phyloP scores from a whole-genome alignment of 2,888 invertebrate species.

The Xylota sylvarum region DNA sequence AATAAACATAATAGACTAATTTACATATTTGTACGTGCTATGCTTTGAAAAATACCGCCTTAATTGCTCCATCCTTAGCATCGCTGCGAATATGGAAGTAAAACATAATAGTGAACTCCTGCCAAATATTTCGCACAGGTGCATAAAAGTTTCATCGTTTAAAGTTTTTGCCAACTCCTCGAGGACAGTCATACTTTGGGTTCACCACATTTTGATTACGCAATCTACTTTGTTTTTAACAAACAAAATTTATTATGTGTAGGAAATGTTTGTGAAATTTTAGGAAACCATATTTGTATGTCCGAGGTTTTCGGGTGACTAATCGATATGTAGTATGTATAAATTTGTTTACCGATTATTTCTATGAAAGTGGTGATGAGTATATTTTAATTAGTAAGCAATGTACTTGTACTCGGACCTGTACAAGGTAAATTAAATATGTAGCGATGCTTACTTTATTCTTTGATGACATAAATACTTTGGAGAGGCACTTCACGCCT shows the following conservation, averaged over 20 bases:
- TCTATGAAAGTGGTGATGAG: background rate
- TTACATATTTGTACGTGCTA: too few relatives aligned
- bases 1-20: too few relatives aligned
- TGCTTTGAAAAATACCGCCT: background rate
- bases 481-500: background rate
- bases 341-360: background rate
- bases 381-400: background rate
- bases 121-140: background rate
- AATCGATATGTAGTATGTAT: background rate
- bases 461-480: background rate
- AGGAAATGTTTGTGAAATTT: constrained; percentile 12
- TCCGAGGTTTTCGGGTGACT: background rate
- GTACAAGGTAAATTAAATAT: background rate
- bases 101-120: too few relatives aligned
- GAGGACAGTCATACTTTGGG: background rate
- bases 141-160: background rate
- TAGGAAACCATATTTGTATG: background rate
- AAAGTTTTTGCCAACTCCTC: background rate
- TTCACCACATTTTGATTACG: background rate
- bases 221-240: background rate
- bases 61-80: background rate
- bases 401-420: background rate
- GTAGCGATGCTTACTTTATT: background rate
- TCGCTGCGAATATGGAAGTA: too few relatives aligned
- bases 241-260: background rate